Percentiles rank a stretch among this genome's conserved stretches.
phyloP scores from a whole-genome alignment of 2,797 vertebrate genomes.

The Micrastur ruficollis region DNA sequence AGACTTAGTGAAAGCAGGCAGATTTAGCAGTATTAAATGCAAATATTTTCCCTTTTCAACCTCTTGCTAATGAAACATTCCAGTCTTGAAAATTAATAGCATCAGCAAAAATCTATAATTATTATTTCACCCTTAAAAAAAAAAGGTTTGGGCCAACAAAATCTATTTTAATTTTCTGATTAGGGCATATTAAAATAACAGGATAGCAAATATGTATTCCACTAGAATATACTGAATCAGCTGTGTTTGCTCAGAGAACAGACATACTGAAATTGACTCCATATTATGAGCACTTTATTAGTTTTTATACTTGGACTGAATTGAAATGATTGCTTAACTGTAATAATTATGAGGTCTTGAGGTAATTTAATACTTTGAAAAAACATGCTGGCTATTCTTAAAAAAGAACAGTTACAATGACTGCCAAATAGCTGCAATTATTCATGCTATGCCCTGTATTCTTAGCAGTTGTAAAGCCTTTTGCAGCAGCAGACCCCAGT shows the following conservation, averaged over 20 bases:
- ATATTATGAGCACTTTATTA: conserved; percentile 25
- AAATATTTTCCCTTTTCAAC: conserved; percentile 11
- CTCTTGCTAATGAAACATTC: conserved; percentile 28
- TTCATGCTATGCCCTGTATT: background rate
- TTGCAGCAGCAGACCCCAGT: background rate
- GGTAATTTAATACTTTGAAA: conserved; percentile 46
- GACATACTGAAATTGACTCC: conserved; percentile 25
- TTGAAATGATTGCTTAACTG: conserved; percentile 50
- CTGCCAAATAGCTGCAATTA: conserved; percentile 36
- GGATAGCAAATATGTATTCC: conserved; percentile 2
- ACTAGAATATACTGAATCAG: conserved; percentile 39
- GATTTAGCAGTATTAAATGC: conserved; percentile 19
- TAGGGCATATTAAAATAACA: conserved; percentile 33
- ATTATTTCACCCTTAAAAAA: conserved; percentile 12
- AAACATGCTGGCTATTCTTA: conserved; percentile 36
- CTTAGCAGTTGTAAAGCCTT: background rate
- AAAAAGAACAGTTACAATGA: conserved; percentile 9
- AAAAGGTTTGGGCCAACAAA: conserved; percentile 12
- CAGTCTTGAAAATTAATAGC: conserved; percentile 6
- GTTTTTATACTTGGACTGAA: conserved; percentile 40
- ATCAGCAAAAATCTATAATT: conserved; percentile 38
- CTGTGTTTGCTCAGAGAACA: conserved; percentile 21
- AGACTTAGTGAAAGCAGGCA: background rate
- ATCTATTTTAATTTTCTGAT: conserved; percentile 38
- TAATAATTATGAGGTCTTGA: conserved; percentile 31